Percentiles rank a stretch among this genome's conserved stretches.
phyloP scores from a whole-genome alignment of 2,113 vertebrate genomes.

The Arizona elegans region DNA sequence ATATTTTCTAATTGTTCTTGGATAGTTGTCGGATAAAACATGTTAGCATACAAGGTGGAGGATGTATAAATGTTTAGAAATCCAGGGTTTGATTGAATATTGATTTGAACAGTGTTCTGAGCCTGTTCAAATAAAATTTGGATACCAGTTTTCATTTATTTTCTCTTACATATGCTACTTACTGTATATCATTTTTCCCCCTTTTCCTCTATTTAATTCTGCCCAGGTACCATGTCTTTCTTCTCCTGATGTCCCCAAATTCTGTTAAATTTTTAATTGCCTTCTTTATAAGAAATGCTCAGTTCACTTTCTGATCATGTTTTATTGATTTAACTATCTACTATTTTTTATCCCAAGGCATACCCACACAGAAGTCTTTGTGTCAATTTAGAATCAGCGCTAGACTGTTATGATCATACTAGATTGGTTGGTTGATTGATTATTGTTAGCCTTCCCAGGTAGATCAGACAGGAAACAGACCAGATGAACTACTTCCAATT shows the following conservation, averaged over 20 bases:
- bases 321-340: not conserved
- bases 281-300: not conserved
- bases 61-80: constrained; percentile 49
- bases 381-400: not conserved
- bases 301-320: not conserved
- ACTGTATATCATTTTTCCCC: not conserved
- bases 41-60: constrained; percentile 54
- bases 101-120: constrained; percentile 30
- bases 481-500: not conserved
- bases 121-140: constrained; percentile 42
- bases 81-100: constrained; percentile 39
- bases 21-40: constrained; percentile 56
- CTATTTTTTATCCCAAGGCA: not conserved
- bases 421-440: not conserved
- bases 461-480: not conserved
- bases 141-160: not conserved
- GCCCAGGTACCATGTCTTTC: not conserved
- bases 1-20: constrained; percentile 48
- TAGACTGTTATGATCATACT: not conserved
- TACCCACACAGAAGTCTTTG: not conserved
- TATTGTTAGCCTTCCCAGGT: not conserved
- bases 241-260: not conserved
- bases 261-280: not conserved
- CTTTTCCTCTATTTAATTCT: not conserved
- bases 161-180: not conserved